A percentile compares a stretch with the other conserved stretches of the same genome.
phyloP scores from a whole-genome alignment of 2,888 invertebrate genomes.

The Tetrapedia diversipes region DNA sequence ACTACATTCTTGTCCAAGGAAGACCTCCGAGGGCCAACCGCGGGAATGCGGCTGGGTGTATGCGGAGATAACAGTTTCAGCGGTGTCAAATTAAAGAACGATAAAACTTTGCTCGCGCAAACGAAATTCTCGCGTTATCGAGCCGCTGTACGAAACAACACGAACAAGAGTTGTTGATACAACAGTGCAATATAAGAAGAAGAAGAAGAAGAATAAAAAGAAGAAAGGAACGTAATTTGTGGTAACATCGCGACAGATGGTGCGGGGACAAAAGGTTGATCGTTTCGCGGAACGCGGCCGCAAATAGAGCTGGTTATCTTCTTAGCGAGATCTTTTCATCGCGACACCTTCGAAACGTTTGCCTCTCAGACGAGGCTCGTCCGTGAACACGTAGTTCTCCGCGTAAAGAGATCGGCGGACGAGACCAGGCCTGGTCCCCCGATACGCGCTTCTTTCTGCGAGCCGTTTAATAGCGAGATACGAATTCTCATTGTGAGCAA shows the following conservation, averaged over 20 bases:
- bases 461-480: not conserved
- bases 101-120: not conserved
- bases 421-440: too few relatives aligned
- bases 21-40: too few relatives aligned
- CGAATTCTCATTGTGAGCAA: slow-evolving; percentile 2
- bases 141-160: not conserved
- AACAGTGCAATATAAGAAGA: too few relatives aligned
- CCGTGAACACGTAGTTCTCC: slow-evolving; percentile 12
- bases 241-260: slow-evolving; percentile 59
- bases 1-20: too few relatives aligned
- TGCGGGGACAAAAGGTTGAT: slow-evolving; percentile 47
- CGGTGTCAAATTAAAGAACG: not conserved
- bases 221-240: slow-evolving; percentile 47
- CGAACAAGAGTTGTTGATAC: slow-evolving; percentile 3
- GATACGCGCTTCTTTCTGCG: not conserved
- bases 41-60: too few relatives aligned
- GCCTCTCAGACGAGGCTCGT: not conserved
- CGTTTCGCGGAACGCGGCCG: slow-evolving; percentile 27
- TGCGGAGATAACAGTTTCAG: not conserved
- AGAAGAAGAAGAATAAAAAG: not conserved
- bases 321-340: slow-evolving; percentile 28
- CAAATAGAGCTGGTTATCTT: not conserved
- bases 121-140: slow-evolving; percentile 3
- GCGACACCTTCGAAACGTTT: slow-evolving; percentile 7
- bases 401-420: not conserved